Evolutionary conservation across 2,113 vertebrate genomes (phyloP).

Genomic region (Argyrosomus japonicus): DNA sequence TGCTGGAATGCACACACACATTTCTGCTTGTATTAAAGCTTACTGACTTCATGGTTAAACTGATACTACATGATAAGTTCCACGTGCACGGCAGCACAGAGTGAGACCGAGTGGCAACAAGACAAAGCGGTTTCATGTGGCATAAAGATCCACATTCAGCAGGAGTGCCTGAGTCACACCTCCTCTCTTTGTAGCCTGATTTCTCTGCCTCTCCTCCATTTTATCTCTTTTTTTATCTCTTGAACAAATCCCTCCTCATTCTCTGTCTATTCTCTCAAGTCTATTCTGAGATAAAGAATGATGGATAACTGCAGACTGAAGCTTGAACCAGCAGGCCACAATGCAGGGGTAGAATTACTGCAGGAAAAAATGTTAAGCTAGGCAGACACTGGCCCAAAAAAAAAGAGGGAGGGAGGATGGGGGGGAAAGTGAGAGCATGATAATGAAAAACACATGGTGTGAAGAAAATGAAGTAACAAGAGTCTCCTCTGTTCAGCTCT

Average conservation of each 20-base stretch:
- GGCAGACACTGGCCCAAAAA: constrained; percentile 34
- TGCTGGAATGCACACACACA: constrained; percentile 29
- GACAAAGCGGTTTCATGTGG: constrained; percentile 55
- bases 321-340: constrained; percentile 47
- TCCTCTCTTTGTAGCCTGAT: constrained; percentile 28
- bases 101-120: constrained; percentile 16
- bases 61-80: constrained; percentile 7
- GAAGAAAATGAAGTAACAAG: constrained; percentile 43
- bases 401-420: background rate
- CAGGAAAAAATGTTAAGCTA: constrained; percentile 63
- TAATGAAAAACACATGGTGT: constrained; percentile 77
- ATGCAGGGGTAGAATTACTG: constrained; percentile 74
- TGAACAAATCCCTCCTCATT: constrained; percentile 10
- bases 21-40: constrained; percentile 5
- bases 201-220: constrained; percentile 39
- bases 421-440: constrained; percentile 25
- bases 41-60: constrained; percentile 13
- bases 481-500: constrained; percentile 20
- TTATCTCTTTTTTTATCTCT: constrained; percentile 19
- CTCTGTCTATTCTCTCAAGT: background rate
- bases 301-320: constrained; percentile 41
- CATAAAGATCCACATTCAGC: constrained; percentile 33
- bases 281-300: constrained; percentile 37
- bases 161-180: constrained; percentile 46
- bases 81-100: constrained; percentile 4